Evolutionary conservation across 2,888 invertebrate species (phyloP).

Genomic region (Microdon myrmicae): DNA sequence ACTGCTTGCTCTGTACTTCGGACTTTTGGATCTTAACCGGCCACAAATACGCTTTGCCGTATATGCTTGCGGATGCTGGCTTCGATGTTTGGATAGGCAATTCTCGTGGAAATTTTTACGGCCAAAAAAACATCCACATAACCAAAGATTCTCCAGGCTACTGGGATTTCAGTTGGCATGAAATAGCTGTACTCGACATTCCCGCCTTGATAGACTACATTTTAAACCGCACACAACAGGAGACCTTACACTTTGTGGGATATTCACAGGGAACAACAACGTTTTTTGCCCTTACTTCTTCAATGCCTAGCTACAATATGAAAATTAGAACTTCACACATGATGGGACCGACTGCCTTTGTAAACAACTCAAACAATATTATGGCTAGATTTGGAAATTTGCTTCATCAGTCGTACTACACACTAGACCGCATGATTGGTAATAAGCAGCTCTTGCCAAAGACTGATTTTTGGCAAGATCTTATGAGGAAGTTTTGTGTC

Average conservation of each 20-base stretch:
- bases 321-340: slow-evolving; percentile 68
- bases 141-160: too few species aligned
- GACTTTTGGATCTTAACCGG: slow-evolving; percentile 81
- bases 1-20: slow-evolving; percentile 82
- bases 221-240: slow-evolving; percentile 39
- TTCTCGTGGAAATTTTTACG: too few species aligned
- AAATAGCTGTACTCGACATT: slow-evolving; percentile 84
- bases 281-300: slow-evolving; percentile 75
- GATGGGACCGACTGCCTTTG: slow-evolving; percentile 76
- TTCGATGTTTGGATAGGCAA: slow-evolving; percentile 84
- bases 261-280: slow-evolving; percentile 89
- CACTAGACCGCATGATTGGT: slow-evolving; percentile 53
- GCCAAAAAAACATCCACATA: too few species aligned
- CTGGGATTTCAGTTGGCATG: slow-evolving; percentile 76
- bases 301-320: slow-evolving; percentile 61
- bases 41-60: slow-evolving; percentile 70
- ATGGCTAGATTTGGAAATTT: slow-evolving; percentile 65
- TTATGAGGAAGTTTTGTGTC: too few species aligned
- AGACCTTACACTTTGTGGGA: slow-evolving; percentile 74
- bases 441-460: slow-evolving; percentile 69
- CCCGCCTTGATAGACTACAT: slow-evolving; percentile 83
- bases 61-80: slow-evolving; percentile 70
- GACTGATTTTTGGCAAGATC: slow-evolving; percentile 55
- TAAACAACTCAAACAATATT: slow-evolving; percentile 69
- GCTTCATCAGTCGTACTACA: slow-evolving; percentile 55